These are phyloP conservation scores for Trogon surrucura DNA, from an alignment of 2,113 vertebrate genomes.

Conservation along the genomic window DNA sequence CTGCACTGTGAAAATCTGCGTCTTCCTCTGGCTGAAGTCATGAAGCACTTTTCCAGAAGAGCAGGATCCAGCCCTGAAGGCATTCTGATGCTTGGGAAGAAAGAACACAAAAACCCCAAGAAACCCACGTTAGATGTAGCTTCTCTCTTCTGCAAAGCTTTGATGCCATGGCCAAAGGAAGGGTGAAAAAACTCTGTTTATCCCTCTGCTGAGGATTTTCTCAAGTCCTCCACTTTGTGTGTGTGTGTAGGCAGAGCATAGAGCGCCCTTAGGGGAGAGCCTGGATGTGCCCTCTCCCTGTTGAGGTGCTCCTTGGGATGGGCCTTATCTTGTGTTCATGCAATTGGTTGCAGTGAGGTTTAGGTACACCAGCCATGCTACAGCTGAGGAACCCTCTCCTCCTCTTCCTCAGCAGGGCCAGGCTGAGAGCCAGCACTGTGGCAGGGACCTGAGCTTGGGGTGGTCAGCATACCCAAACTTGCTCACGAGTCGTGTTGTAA, in stretches of 20 bases:
- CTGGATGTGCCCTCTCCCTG: not conserved
- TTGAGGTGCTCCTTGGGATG: not conserved
- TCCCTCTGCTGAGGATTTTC: not conserved
- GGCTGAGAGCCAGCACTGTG: not conserved
- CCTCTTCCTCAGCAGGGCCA: too few species aligned
- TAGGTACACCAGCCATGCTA: not conserved
- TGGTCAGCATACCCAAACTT: not conserved
- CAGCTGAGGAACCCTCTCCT: not conserved
- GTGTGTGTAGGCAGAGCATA: too few species aligned
- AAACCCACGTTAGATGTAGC: not conserved
- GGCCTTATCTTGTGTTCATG: not conserved
- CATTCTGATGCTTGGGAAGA: rapidly evolving
- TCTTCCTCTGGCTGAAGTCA: not conserved
- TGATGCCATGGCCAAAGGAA: rapidly evolving
- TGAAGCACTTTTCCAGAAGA: not conserved
- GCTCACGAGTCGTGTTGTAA: rapidly evolving
- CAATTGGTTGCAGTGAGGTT: not conserved
- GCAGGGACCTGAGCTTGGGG: not conserved
- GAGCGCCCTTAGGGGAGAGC: not conserved
- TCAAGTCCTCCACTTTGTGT: not conserved
- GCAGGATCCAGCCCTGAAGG: not conserved
- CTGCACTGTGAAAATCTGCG: not conserved
- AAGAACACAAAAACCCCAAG: too few species aligned
- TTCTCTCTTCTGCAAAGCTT: not conserved
- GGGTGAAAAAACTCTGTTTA: not conserved